Evolutionary conservation across 2,888 invertebrate species (phyloP), one percentile per base, ranked within the genome.

Genomic region (Cephus pulcher): DNA sequence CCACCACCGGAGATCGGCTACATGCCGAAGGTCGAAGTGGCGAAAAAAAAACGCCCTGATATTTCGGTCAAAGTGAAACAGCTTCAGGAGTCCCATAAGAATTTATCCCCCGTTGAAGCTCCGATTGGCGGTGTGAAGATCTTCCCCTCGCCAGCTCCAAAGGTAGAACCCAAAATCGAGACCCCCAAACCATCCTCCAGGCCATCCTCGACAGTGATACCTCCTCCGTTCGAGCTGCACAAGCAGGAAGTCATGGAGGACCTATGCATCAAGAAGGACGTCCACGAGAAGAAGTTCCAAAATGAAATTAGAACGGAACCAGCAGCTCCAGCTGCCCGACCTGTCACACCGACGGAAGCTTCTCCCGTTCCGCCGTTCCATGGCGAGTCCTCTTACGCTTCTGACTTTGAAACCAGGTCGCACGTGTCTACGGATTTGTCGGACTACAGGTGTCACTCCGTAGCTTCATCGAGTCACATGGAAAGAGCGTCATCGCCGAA

Each of bases 1-100:
- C 94, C 95, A n/a, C 95, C 95, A 12, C 95, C 95, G 68, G 94
- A 95, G 91, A 94, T 95, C 74, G 94, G 94, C 69, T 95, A 93
- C 83, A 93, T 94, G 75, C 94, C 95, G 1, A 94, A 94, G 86
- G 85, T 86, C 11, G 86, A 90, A 80, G 86, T 88, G n/a, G 85
- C 80, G 84, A 92, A 85, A 82, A 92, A 88, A 86, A 92, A 91
- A 83, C 92, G 92, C 77, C 93, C 93, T 74, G 92, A 94, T 73
- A 92, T 95, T 40, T 92, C 93, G n/a, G 92, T 94, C 34, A 93
- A 93, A 85, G 93, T 94, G 1, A 94, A 93, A 85, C 93, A 93
- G 82, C 89, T 95, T 23, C 94, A 94, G 85, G 94, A 94, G 86
- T 93, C 93, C 68, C 94, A 94, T 78, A 93, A 93, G 86, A 91